Percentiles rank a stretch among this genome's conserved stretches.
phyloP scores from a whole-genome alignment of 2,888 invertebrate species.

The Anorthoa munda region DNA sequence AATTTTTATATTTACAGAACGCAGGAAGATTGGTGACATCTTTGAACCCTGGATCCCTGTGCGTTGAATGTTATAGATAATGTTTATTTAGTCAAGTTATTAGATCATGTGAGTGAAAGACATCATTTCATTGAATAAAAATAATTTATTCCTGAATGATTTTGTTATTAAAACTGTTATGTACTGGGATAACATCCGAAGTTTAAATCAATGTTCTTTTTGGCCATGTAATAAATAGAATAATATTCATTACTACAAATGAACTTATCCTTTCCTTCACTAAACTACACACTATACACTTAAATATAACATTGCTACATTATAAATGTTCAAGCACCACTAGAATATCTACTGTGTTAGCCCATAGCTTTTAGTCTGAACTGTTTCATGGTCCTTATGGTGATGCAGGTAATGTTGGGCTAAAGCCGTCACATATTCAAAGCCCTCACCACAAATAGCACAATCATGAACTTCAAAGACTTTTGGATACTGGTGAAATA shows the following conservation, averaged over 20 bases:
- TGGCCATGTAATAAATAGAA: slow-evolving; percentile 45
- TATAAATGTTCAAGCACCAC: background rate
- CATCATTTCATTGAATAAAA: slow-evolving; percentile 54
- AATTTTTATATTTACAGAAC: slow-evolving; percentile 85
- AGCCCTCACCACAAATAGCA: slow-evolving; percentile 81
- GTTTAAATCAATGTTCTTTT: slow-evolving; percentile 8
- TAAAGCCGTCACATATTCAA: slow-evolving; percentile 78
- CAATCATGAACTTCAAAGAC: slow-evolving; percentile 74
- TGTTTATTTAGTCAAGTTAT: slow-evolving; percentile 42
- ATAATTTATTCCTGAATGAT: slow-evolving; percentile 59
- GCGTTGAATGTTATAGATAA: slow-evolving; percentile 86
- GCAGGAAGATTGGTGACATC: slow-evolving; percentile 92
- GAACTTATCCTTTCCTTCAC: background rate
- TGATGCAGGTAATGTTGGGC: slow-evolving; percentile 81
- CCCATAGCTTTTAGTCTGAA: slow-evolving; percentile 60
- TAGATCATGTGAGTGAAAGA: slow-evolving; percentile 56
- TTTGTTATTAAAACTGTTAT: slow-evolving; percentile 29
- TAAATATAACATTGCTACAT: background rate
- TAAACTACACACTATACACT: background rate
- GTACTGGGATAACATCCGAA: background rate
- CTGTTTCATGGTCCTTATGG: slow-evolving; percentile 77
- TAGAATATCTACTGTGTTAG: slow-evolving; percentile 35
- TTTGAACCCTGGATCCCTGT: slow-evolving; percentile 93
- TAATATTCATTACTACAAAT: slow-evolving; percentile 23
- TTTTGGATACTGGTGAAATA: slow-evolving; percentile 73